Evolutionary conservation across 64 coral and sea anemone genomes (phyloP).

Genomic region (Astreopora myriophthalma): DNA sequence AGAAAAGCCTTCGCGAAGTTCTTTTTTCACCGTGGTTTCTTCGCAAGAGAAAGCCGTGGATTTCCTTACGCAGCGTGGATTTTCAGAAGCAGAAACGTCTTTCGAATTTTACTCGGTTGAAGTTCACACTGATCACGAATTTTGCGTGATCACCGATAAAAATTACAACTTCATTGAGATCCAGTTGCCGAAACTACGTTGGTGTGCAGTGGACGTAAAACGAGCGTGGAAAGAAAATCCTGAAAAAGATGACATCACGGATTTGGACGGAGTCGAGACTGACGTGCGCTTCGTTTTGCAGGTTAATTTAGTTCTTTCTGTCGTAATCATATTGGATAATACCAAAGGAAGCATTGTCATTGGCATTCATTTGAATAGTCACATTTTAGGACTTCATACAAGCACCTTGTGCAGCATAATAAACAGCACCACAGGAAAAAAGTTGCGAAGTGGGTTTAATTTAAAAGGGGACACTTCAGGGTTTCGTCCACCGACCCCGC

Average conservation of each 20-base stretch:
- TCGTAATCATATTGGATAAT: neutral
- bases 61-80: constrained; percentile 53
- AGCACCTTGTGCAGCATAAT: neutral
- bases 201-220: constrained; percentile 85
- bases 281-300: constrained; percentile 79
- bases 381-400: neutral
- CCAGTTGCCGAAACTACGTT: constrained; percentile 73
- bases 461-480: neutral
- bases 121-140: constrained; percentile 49
- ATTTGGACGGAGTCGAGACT: constrained; percentile 75
- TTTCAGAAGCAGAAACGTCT: neutral
- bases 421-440: neutral
- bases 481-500: too few relatives aligned
- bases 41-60: constrained; percentile 56
- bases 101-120: constrained; percentile 12
- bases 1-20: constrained; percentile 77
- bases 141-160: constrained; percentile 69
- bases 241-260: constrained; percentile 12
- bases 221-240: constrained; percentile 65
- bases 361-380: neutral
- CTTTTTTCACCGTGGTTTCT: constrained; percentile 82
- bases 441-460: neutral
- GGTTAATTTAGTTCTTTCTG: neutral
- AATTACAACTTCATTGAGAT: constrained; percentile 63
- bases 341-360: neutral